Evolutionary conservation across 2,888 invertebrate genomes (phyloP).

Genomic region (Lacanobia oleracea): DNA sequence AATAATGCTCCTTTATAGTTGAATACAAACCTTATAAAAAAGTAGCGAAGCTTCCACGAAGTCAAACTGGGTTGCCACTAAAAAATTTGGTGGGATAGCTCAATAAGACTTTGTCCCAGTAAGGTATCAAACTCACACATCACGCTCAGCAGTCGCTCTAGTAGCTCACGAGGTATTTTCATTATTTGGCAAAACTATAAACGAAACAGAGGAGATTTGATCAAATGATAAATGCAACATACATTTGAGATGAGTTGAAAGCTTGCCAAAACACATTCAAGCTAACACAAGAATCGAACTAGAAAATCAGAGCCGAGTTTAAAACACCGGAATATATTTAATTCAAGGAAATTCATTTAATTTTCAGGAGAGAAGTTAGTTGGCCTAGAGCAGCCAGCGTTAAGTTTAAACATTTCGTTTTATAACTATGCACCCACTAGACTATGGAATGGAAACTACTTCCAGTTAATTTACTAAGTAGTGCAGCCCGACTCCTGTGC

Average conservation of each 20-base stretch:
- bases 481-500: slow-evolving; percentile 26
- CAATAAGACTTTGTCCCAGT: background rate
- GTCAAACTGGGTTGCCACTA: too few species aligned
- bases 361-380: slow-evolving; percentile 26
- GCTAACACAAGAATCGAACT: slow-evolving; percentile 24
- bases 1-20: too few species aligned
- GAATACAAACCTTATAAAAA: too few species aligned
- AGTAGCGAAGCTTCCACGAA: too few species aligned
- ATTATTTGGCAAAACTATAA: slow-evolving; percentile 10
- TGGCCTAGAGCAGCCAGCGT: slow-evolving; percentile 18
- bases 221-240: slow-evolving; percentile 45
- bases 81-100: background rate
- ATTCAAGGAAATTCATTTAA: slow-evolving; percentile 45
- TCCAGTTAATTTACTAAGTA: slow-evolving; percentile 63
- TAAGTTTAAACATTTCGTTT: slow-evolving; percentile 57
- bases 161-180: background rate
- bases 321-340: slow-evolving; percentile 38
- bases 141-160: background rate
- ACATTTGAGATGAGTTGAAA: slow-evolving; percentile 36
- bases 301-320: slow-evolving; percentile 17
- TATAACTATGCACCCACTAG: slow-evolving; percentile 45
- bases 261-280: slow-evolving; percentile 40
- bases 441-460: slow-evolving; percentile 46
- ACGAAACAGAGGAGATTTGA: too few species aligned
- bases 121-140: background rate